Evolutionary conservation across 1,140 invertebrate genomes (phyloP), one percentile per base, ranked within the genome.

Genomic region (Adoxophyes honmai): DNA sequence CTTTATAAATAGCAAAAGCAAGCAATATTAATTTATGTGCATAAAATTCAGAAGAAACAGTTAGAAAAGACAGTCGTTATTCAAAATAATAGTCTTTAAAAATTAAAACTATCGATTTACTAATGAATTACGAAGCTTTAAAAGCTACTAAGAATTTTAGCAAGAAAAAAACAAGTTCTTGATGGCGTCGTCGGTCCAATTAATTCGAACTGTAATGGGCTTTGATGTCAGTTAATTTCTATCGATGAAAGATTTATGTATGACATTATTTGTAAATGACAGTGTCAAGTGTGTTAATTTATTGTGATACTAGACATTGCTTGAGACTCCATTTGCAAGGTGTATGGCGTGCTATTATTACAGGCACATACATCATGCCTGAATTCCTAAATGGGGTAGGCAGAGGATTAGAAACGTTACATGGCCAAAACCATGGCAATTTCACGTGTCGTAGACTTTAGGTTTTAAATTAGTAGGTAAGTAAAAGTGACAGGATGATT

Each of bases 151-250:
- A 48, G 42, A 48, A 48, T 11, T 48, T 21, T 9, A 36, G 1
- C 18, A 55, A 37, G 16, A 16, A 38, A 9, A 39, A n/a, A 59
- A 53, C 37, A 38, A 4, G 58, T 55, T 60, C 28, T 39, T 9
- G 54, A 37, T 28, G 21, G 21, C 21, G 21, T 51, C 52, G 36
- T 44, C 36, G 37, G 9, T 35, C 42, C 48, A 64, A 57, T 59
- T 64, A 62, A 53, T 53, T 21, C 13, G 21, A 48, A 37, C 51
- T 13, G 34, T 59, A 59, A 59, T 64, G 35, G 54, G 4, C 34
- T 51, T 44, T 37, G 42, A 55, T 42, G 62, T 64, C 62, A 64
- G 34, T 64, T 64, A 34, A 35, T 44, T 64, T 42, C 34, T 57
- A 51, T 15, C 35, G 52, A 51, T 48, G 42, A 18, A 21, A 16